These are phyloP conservation scores for Cephalotes varians DNA, from an alignment of 2,888 invertebrate species.

Conservation along the genomic window DNA sequence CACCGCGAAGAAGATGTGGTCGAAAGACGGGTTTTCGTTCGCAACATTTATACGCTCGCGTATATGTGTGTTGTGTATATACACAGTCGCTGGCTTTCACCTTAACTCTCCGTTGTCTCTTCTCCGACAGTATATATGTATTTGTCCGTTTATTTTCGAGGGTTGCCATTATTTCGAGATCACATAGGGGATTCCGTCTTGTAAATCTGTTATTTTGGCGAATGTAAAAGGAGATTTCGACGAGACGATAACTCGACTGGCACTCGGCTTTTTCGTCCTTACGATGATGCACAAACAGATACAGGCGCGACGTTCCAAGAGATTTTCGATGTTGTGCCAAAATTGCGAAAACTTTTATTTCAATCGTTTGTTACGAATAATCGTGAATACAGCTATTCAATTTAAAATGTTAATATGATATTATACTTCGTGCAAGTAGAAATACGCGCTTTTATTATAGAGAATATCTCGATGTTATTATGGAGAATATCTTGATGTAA, in stretches of 20 bases:
- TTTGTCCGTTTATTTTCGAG: constrained; percentile 40
- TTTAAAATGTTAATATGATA: constrained; percentile 15
- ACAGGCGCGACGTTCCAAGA: background rate
- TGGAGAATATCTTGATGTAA: constrained; percentile 28
- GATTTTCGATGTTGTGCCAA: background rate
- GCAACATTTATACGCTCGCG: background rate
- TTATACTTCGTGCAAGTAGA: background rate
- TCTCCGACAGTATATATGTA: constrained; percentile 34
- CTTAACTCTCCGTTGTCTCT: background rate
- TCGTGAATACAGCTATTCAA: background rate
- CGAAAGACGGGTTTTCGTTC: constrained; percentile 45
- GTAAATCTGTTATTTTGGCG: constrained; percentile 62
- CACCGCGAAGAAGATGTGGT: constrained; percentile 58
- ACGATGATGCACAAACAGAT: background rate
- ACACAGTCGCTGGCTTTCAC: constrained; percentile 16
- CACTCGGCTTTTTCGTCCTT: background rate
- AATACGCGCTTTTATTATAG: no score
- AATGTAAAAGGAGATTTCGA: constrained; percentile 53
- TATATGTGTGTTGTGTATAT: background rate
- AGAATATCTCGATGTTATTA: background rate
- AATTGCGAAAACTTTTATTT: constrained; percentile 1
- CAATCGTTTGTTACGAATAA: constrained; percentile 18
- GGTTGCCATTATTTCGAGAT: constrained; percentile 47
- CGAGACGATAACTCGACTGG: constrained; percentile 37
- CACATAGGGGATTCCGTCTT: constrained; percentile 42